Percentiles rank a stretch among this genome's conserved stretches.
Conservation (phyloP, 2,888 invertebrate species). For the Drosophila seclusa region DNA sequence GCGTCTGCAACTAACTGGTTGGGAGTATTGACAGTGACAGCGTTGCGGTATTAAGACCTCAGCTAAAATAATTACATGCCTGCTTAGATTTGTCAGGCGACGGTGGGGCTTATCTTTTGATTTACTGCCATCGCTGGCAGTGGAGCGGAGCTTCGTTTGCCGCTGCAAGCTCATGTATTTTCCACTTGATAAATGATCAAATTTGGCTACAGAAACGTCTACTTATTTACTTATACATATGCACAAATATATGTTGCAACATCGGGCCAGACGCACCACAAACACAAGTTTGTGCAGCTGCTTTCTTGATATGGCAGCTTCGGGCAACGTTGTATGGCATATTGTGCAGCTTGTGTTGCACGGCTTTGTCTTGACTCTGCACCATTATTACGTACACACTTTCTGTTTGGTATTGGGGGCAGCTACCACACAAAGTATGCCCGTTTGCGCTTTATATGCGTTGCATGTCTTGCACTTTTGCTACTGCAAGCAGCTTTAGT, state of each 20-base stretch:
- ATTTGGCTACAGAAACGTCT: conserved; percentile 66
- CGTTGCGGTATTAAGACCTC: conserved; percentile 69
- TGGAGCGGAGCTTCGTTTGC: conserved; percentile 9
- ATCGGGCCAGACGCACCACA: conserved; percentile 2
- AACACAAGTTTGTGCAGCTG: conserved; percentile 23
- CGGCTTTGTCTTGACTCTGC: conserved; percentile 51
- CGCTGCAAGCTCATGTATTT: conserved; percentile 68
- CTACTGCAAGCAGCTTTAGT: conserved; percentile 47
- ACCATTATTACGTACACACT: conserved; percentile 43
- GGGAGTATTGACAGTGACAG: conserved; percentile 54
- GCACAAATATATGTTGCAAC: conserved; percentile 5
- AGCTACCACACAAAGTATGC: conserved; percentile 25
- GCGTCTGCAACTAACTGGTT: conserved; percentile 60
- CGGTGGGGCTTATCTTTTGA: conserved; percentile 47
- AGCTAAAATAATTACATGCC: conserved; percentile 77
- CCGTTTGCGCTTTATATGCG: conserved; percentile 63
- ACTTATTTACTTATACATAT: conserved; percentile 29
- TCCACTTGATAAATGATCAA: conserved; percentile 79
- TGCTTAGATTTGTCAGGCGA: conserved; percentile 75
- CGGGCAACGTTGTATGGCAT: conserved; percentile 20
- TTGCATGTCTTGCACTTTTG: conserved; percentile 59
- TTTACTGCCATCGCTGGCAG: conserved; percentile 43
- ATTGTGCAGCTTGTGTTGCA: conserved; percentile 24
- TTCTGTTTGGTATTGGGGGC: conserved; percentile 35
- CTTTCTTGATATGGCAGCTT: conserved; percentile 42